Base-by-base conservation (phyloP, 2,888 invertebrate species). In the Flabesymbios commensalis region DNA sequence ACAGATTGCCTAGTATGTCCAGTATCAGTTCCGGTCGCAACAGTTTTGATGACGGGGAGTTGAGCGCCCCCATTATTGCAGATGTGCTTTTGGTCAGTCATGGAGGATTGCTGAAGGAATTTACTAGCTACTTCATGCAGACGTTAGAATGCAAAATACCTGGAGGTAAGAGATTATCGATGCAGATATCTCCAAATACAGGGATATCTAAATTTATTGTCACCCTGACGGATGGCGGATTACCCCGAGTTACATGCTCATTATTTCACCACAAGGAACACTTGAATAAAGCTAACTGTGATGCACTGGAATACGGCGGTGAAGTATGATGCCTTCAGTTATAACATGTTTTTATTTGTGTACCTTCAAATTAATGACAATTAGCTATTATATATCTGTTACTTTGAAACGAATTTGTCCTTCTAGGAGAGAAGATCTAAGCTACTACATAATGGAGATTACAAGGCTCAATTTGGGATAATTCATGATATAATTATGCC, bases 161-260 rank as follows among this genome's bases (percentile, higher is more conserved):
- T 2, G 80, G 79, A 3, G 76, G 78, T 10, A 75, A 74, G 36
- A 71, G 72, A 32, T 72, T 74, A 58, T 78, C 77, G 1, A 66
- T 76, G 41, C 72, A 75, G 43, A 73, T 79, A n/a, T 76, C 78
- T 61, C 81, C 80, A 14, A 82, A 82, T 65, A 78, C 80, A n/a
- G 80, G 79, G 57, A 65, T 82, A 29, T 81, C 81, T 3, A 78
- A 76, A 64, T 81, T 81, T 61, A 75, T 74, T 24, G 74, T 80
- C 36, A 74, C 72, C 19, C 59, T 65, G 17, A 65, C 67, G 19
- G 69, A 70, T 28, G 51, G 29, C 28, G 55, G 43, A 41, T 65
- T 66, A 57, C 77, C 78, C 17, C 70, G 71, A 57, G 69, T 80
- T 24, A 78, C 75, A 28, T 80, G 80, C 67, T 67, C 76, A 53